Evolutionary conservation across 1,140 invertebrate genomes (phyloP), one percentile per base, ranked within the genome.

Genomic region (Cydia splendana): DNA sequence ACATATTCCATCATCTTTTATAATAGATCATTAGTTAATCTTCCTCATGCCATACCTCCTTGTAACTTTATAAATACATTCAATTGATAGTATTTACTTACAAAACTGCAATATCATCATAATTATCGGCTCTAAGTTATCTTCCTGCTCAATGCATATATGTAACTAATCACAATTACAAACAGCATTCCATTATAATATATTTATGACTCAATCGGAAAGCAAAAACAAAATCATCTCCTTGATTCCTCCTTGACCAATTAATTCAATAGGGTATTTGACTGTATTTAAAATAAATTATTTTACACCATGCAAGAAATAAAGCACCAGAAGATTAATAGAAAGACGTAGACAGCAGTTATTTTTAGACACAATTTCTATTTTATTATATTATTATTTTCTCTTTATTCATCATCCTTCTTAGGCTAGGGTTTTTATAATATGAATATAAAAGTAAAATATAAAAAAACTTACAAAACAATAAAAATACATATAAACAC

Each of bases 101-200:
- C 53, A 18, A 24, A 62, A 62, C 7, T 62, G 57, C 57, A 62
- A 62, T 12, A 62, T 62, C 57, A 62, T 62, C 18, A 62, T 57
- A 57, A 57, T 57, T 18, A 62, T 62, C 20, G n/a, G 57, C 20
- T 5, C 57, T 62, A 9, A 62, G 53, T 57, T 18, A 57, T 57
- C 53, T 57, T 57, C 53, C 53, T 57, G 12, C 12, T 51, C 15
- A 6, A 53, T 53, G 51, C 1, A 62, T 62, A 9, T 20, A 62
- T 45, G 42, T 12, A 45, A 12, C 12, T 48, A 45, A 18, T n/a
- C 5, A 57, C 7, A 24, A 62, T 62, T 62, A 62, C 57, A 24
- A 53, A 18, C 15, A 53, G 20, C 20, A 62, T 62, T 62, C 57
- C 20, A 4, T 57, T 57, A 0, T 57, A 4, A 12, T 7, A 48